phyloP scores from a whole-genome alignment of 2,113 vertebrate genomes.

The Ellobius talpinus region DNA sequence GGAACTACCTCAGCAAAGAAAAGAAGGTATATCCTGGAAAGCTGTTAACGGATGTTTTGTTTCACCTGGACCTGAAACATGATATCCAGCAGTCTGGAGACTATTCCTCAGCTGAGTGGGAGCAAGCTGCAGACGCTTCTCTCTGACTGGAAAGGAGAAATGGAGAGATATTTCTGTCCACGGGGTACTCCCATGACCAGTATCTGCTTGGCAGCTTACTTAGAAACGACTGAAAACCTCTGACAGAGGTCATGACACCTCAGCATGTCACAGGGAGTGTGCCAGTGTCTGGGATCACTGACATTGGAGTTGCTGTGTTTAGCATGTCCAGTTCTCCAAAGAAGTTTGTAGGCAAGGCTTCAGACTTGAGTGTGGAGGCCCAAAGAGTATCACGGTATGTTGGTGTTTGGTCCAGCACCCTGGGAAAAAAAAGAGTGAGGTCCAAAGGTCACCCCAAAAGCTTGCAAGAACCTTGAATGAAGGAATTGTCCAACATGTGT shows the following conservation, averaged over 20 bases:
- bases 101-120: neutral
- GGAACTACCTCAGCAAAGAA: neutral
- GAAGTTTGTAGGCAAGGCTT: slow-evolving; percentile 64
- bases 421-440: slow-evolving; percentile 68
- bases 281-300: slow-evolving; percentile 69
- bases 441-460: slow-evolving; percentile 46
- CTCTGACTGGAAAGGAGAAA: slow-evolving; percentile 73
- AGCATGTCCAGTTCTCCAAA: slow-evolving; percentile 68
- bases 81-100: slow-evolving; percentile 52
- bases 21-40: slow-evolving; percentile 59
- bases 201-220: slow-evolving; percentile 45
- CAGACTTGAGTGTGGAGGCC: slow-evolving; percentile 70
- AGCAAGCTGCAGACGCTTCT: slow-evolving; percentile 63
- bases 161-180: slow-evolving; percentile 71
- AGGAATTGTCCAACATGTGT: neutral
- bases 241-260: slow-evolving; percentile 43
- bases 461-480: neutral
- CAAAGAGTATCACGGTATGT: slow-evolving; percentile 61
- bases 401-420: slow-evolving; percentile 63
- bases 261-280: slow-evolving; percentile 68
- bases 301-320: neutral
- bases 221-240: slow-evolving; percentile 42
- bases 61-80: slow-evolving; percentile 59
- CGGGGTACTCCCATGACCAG: slow-evolving; percentile 61
- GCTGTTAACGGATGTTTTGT: neutral